phyloP scores from a whole-genome alignment of 30 jellyfish, hydroid and myxozoan species.

The Aurelia coerulea region DNA sequence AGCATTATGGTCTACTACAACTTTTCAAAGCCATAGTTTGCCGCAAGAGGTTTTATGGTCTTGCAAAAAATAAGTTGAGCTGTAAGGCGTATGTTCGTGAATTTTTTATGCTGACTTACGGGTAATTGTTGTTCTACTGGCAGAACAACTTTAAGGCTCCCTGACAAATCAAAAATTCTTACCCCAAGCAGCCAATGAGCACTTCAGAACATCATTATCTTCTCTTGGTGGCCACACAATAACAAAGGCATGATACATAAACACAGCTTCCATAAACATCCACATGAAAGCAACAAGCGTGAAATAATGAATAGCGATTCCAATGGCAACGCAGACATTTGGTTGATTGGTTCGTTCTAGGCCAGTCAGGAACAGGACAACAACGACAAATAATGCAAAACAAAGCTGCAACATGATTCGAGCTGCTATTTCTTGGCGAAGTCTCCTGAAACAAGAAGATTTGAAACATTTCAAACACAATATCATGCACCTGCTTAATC shows the following conservation, averaged over 20 bases:
- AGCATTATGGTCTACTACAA: no score
- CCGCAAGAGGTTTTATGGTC: no score
- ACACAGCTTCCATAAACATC: conserved; percentile 98
- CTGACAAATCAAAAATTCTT: background rate
- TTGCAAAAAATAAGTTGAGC: no score
- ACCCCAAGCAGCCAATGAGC: conserved; percentile 98
- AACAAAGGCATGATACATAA: conserved; percentile 98
- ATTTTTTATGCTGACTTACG: no score
- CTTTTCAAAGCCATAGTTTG: no score
- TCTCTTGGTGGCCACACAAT: conserved; percentile 99
- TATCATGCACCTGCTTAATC: no score
- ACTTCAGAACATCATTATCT: conserved; percentile 87
- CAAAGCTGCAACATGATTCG: conserved; percentile 91
- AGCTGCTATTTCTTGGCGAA: conserved; percentile 95
- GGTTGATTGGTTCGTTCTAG: conserved; percentile 84
- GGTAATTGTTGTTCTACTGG: no score
- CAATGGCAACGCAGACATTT: conserved; percentile 83
- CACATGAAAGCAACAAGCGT: conserved; percentile 95
- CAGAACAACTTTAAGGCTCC: no score
- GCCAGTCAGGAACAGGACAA: conserved; percentile 90
- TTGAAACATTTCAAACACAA: background rate
- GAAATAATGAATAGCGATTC: conserved; percentile 87
- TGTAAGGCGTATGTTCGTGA: no score
- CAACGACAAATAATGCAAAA: conserved; percentile 83
- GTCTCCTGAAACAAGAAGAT: conserved; percentile 67